Base-by-base conservation (phyloP, 2,888 invertebrate species). In the Ctenicera cuprea region DNA sequence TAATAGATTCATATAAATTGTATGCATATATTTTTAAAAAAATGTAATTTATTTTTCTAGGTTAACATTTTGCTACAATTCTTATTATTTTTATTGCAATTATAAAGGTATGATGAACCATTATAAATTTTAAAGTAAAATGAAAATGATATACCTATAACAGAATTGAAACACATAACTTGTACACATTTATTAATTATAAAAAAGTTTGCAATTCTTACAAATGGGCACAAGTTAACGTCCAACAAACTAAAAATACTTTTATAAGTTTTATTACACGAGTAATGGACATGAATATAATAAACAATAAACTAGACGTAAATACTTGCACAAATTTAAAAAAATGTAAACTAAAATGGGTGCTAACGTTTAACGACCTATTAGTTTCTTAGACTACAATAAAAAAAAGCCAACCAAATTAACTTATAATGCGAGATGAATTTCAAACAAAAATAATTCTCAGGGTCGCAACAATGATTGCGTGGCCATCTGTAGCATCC, bases 401-500 rank as follows among this genome's bases (percentile, higher is more conserved):
- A 26, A 37, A 33, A 59, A 37, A 59, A 26, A 12, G 20, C 38
- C 41, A 37, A 41, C 37, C 18, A 41, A 41, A 61, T 33, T 37
- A 61, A 41, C 61, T 41, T 61, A 61, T 22, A 61, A 61, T 9
- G 22, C 41, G n/a, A 61, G 16, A 33, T 61, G 61, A 37, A 61
- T 33, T 33, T 61, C 41, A 16, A 61, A 22, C 8, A 18, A 48
- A 1, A 48, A 18, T 48, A 48, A 48, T 9, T 66, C 52, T 73
- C 63, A 74, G 20, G 70, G 65, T 62, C 37, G 62, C 37, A 73
- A 22, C 26, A 76, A 71, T 9, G 77, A 78, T 79, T 91, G 90
- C 0, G 91, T 89, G 43, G 93, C 94, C 93, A 94, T 92, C 62
- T 92, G 89, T 75, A 95, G 88, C 90, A 94, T 91, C 83, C 90